These are phyloP conservation scores for Psittacula cyanocephala DNA, from an alignment of 2,113 vertebrate genomes.

Conservation along the genomic window DNA sequence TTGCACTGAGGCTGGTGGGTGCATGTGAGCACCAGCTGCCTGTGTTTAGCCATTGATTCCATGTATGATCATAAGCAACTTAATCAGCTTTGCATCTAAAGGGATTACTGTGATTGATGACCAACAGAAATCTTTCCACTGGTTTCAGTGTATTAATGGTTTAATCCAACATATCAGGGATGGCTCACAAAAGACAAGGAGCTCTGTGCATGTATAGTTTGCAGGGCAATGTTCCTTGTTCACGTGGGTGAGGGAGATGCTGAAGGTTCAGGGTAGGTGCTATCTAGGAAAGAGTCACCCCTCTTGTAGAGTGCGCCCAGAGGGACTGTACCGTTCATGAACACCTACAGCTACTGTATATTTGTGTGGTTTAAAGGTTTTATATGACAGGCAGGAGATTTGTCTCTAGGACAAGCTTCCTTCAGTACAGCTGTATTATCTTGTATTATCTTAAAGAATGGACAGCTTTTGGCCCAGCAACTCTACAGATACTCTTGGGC, in stretches of 20 bases:
- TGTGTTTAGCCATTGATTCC: neutral
- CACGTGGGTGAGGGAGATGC: neutral
- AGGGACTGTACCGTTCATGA: accelerated
- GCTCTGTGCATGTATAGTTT: neutral
- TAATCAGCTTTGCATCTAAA: slow-evolving; percentile 35
- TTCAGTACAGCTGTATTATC: neutral
- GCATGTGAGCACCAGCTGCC: neutral
- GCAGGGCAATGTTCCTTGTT: accelerated
- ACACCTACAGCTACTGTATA: accelerated
- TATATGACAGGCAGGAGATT: neutral
- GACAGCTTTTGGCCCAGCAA: neutral
- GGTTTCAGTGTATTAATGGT: neutral
- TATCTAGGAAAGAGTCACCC: neutral
- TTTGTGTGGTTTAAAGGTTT: neutral
- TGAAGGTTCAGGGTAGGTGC: neutral
- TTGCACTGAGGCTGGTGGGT: neutral
- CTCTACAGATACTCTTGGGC: neutral
- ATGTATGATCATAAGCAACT: neutral
- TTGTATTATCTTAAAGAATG: neutral
- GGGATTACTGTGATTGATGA: neutral
- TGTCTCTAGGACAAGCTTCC: neutral
- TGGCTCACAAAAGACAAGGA: neutral
- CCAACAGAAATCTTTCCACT: neutral
- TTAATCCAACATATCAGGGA: neutral
- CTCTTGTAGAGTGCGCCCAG: neutral